Conservation (phyloP, 2,113 vertebrate genomes). For the Tinamus guttatus region DNA sequence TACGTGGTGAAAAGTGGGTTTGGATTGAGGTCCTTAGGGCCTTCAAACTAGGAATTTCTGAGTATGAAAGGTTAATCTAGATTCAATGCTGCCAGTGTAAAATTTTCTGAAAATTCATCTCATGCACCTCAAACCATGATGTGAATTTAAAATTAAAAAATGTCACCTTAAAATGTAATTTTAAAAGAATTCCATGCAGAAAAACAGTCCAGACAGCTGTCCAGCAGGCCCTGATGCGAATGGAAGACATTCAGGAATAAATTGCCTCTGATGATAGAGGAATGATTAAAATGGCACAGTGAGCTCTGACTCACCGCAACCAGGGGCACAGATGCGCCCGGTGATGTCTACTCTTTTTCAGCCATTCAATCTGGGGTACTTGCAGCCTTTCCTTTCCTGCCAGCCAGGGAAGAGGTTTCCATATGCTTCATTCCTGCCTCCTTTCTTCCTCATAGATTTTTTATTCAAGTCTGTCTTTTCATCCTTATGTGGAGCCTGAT, state of each 20-base stretch:
- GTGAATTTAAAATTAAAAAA: not conserved
- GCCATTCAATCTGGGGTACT: not conserved
- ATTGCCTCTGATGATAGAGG: not conserved
- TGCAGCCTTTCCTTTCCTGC: not conserved
- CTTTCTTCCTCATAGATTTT: not conserved
- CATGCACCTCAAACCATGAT: not conserved
- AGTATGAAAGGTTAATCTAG: not conserved
- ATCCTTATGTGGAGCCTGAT: not conserved
- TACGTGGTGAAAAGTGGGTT: not conserved
- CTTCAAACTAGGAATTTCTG: not conserved
- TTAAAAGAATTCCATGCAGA: not conserved
- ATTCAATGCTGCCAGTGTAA: not conserved
- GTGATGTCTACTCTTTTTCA: not conserved
- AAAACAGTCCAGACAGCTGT: not conserved
- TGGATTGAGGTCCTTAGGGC: not conserved
- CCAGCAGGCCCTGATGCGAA: not conserved
- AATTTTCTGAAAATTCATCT: not conserved
- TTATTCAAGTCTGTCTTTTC: not conserved
- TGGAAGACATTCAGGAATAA: not conserved
- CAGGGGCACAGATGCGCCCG: too few species aligned
- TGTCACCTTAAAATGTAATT: not conserved
- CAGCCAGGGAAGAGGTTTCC: not conserved
- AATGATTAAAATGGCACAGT: not conserved
- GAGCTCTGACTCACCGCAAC: not conserved
- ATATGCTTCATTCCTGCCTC: not conserved